These are phyloP conservation scores for Characodon lateralis DNA, from an alignment of 2,797 vertebrate genomes.

Conservation along the genomic window DNA sequence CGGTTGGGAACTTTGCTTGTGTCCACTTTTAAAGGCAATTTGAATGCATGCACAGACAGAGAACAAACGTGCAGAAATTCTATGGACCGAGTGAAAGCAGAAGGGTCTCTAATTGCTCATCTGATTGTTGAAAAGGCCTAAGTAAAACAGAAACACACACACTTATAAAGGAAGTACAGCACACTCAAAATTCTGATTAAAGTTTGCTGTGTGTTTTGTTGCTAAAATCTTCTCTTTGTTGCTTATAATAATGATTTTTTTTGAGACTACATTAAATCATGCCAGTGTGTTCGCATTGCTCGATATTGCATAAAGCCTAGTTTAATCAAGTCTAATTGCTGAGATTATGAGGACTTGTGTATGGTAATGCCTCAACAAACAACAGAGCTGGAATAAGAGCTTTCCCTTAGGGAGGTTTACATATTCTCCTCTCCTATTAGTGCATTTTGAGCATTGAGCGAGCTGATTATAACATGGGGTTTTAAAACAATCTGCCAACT, in stretches of 20 bases:
- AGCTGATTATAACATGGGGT: constrained; percentile 59
- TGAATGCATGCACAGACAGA: constrained; percentile 32
- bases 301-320: constrained; percentile 59
- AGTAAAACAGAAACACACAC: constrained; percentile 37
- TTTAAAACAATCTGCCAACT: constrained; percentile 38
- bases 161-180: constrained; percentile 21
- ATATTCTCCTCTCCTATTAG: constrained; percentile 57
- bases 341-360: constrained; percentile 70
- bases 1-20: constrained; percentile 38
- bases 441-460: constrained; percentile 58
- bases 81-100: constrained; percentile 37
- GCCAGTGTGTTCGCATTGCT: constrained; percentile 34
- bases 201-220: constrained; percentile 23
- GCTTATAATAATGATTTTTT: constrained; percentile 32
- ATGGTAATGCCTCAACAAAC: constrained; percentile 70
- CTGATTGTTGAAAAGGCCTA: constrained; percentile 30
- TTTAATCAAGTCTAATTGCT: constrained; percentile 72
- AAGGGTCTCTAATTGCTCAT: constrained; percentile 53
- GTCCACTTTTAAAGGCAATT: constrained; percentile 63
- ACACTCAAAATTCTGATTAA: constrained; percentile 9
- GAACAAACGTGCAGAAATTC: constrained; percentile 40
- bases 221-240: constrained; percentile 42
- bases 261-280: constrained; percentile 29
- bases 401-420: constrained; percentile 64
- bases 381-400: constrained; percentile 63